Evolutionary conservation across 2,888 invertebrate species (phyloP).

Genomic region (Scaptomyza tumidula): DNA sequence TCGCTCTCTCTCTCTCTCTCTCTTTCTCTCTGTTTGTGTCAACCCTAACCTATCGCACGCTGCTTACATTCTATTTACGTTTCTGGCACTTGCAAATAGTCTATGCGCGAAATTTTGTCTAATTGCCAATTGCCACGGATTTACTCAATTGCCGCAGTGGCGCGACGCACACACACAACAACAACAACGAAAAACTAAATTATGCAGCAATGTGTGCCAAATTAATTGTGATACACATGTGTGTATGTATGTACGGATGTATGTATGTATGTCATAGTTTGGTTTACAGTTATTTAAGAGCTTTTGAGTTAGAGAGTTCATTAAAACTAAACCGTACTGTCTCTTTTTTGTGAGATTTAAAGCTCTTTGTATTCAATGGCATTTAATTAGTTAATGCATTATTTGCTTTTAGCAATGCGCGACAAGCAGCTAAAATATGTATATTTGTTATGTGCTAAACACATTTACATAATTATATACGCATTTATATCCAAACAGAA

Average conservation of each 20-base stretch:
- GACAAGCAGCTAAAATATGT: constrained; percentile 4
- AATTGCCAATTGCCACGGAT: constrained; percentile 80
- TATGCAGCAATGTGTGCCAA: constrained; percentile 67
- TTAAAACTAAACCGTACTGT: not conserved
- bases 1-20: constrained; percentile 6
- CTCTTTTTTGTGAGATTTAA: not conserved
- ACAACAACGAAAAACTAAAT: not conserved
- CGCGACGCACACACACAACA: constrained; percentile 37
- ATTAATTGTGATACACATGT: constrained; percentile 64
- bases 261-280: not conserved
- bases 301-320: not conserved
- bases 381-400: too few relatives aligned
- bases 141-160: constrained; percentile 75
- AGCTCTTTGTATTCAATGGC: too few relatives aligned
- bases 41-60: constrained; percentile 60
- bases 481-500: constrained; percentile 50
- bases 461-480: constrained; percentile 14
- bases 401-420: constrained; percentile 22
- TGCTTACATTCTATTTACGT: constrained; percentile 58
- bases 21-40: constrained; percentile 29
- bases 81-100: constrained; percentile 53
- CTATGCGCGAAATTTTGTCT: constrained; percentile 73
- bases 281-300: not conserved
- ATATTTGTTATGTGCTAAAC: not conserved
- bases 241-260: constrained; percentile 4